phyloP scores from a whole-genome alignment of 2,113 vertebrate genomes.

The Bubo blakistoni region DNA sequence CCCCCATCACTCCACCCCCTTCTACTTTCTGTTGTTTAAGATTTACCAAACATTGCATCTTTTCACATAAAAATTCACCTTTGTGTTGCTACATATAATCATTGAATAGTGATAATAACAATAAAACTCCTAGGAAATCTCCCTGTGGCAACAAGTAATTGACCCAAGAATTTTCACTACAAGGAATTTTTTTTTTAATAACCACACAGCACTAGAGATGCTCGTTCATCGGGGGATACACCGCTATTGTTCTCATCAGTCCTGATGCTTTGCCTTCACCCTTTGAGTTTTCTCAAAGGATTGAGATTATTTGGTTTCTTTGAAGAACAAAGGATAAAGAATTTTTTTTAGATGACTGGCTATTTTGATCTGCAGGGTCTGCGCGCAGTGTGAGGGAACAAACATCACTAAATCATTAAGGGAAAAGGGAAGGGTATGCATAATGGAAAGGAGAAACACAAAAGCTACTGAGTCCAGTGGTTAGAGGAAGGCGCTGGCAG shows the following conservation, averaged over 20 bases:
- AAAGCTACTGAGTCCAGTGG: background rate
- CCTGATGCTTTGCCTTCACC: conserved; percentile 69
- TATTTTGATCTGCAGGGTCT: conserved; percentile 72
- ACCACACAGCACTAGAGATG: conserved; percentile 53
- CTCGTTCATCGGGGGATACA: conserved; percentile 47
- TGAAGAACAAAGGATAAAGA: conserved; percentile 69
- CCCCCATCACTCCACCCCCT: conserved; percentile 1
- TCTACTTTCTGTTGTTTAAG: background rate
- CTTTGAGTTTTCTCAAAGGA: conserved; percentile 73
- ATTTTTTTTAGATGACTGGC: conserved; percentile 70
- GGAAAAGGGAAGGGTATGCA: conserved; percentile 58
- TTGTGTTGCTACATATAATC: conserved; percentile 37
- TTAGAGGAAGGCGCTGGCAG: background rate
- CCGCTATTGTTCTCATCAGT: conserved; percentile 64
- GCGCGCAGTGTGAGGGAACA: conserved; percentile 68
- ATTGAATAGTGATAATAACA: conserved; percentile 20
- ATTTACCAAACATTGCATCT: conserved; percentile 32
- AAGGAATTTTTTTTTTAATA: conserved; percentile 61
- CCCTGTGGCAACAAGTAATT: conserved; percentile 70
- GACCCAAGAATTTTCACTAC: conserved; percentile 65
- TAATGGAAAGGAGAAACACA: conserved; percentile 66
- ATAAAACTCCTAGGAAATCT: conserved; percentile 57
- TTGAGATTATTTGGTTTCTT: conserved; percentile 71
- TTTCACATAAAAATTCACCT: conserved; percentile 30
- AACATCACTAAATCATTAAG: conserved; percentile 74